Percentiles rank a stretch among this genome's conserved stretches.
phyloP scores from a whole-genome alignment of 2,113 vertebrate genomes.

The Oreochromis tanganicae region DNA sequence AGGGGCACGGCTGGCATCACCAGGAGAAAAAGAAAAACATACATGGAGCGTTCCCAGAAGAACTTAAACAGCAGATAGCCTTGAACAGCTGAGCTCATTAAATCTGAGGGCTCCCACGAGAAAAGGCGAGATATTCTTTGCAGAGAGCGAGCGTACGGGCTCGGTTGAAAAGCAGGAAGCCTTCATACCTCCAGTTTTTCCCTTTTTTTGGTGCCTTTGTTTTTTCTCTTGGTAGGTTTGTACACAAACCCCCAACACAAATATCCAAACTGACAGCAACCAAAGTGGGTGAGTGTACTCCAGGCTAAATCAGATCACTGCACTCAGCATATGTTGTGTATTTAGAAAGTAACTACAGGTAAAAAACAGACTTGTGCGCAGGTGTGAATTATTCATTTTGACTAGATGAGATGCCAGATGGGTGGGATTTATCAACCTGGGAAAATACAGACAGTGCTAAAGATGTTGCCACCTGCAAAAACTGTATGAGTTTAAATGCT shows the following conservation, averaged over 20 bases:
- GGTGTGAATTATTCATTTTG: neutral
- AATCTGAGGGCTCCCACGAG: neutral
- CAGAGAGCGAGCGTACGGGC: neutral
- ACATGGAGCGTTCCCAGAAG: neutral
- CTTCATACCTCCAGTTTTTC: neutral
- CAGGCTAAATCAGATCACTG: neutral
- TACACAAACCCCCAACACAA: neutral
- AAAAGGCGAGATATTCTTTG: neutral
- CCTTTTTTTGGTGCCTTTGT: neutral
- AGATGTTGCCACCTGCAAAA: neutral
- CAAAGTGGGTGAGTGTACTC: neutral
- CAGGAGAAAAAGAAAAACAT: neutral
- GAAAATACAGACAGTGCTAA: neutral
- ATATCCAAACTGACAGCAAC: neutral
- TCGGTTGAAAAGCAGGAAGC: neutral
- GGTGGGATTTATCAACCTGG: neutral
- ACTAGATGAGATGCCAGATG: neutral
- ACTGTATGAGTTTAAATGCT: neutral
- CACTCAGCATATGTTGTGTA: neutral
- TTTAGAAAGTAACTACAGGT: neutral
- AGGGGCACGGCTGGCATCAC: constrained; percentile 9
- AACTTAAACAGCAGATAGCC: constrained; percentile 1
- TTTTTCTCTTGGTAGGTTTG: neutral
- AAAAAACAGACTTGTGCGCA: neutral
- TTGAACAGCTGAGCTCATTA: constrained; percentile 14